These are phyloP conservation scores for Wiebesia pumilae DNA, from an alignment of 1,140 invertebrate species.

Conservation along the genomic window DNA sequence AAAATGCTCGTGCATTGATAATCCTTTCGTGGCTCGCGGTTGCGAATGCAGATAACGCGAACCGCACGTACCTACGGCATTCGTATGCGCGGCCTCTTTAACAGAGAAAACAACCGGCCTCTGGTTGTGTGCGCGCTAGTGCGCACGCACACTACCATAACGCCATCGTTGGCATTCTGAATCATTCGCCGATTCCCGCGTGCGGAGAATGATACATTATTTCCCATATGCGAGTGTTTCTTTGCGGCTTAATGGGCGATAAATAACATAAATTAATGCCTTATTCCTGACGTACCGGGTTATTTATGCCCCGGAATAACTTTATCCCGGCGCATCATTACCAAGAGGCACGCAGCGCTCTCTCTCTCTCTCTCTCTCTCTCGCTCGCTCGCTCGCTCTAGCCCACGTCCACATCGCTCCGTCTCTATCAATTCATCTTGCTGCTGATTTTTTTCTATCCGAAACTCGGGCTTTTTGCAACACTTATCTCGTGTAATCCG, in stretches of 20 bases:
- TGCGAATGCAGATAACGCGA: conserved; percentile 42
- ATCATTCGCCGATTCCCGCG: conserved; percentile 67
- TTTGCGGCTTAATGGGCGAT: conserved; percentile 73
- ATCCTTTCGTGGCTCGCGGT: neutral
- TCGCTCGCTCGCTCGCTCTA: conserved; percentile 50
- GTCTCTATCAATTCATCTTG: conserved; percentile 31
- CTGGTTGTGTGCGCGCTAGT: conserved; percentile 21
- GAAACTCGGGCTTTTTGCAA: neutral
- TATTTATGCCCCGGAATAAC: conserved; percentile 74
- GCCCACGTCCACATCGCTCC: conserved; percentile 13
- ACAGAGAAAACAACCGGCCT: neutral
- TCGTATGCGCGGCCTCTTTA: conserved; percentile 5
- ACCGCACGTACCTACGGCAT: neutral
- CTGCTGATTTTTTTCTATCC: conserved; percentile 30
- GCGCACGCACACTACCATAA: conserved; percentile 21
- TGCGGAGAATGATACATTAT: conserved; percentile 72
- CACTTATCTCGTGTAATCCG: neutral
- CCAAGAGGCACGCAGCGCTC: conserved; percentile 69
- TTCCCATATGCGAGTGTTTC: conserved; percentile 72
- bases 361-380: too few relatives aligned
- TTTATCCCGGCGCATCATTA: conserved; percentile 73
- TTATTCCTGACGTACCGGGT: conserved; percentile 72
- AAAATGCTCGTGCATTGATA: conserved; percentile 20
- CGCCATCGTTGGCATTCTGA: conserved; percentile 67
- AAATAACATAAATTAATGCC: conserved; percentile 75